These are phyloP conservation scores for Ormyrus labotus DNA, from an alignment of 2,888 invertebrate genomes.

Conservation along the genomic window DNA sequence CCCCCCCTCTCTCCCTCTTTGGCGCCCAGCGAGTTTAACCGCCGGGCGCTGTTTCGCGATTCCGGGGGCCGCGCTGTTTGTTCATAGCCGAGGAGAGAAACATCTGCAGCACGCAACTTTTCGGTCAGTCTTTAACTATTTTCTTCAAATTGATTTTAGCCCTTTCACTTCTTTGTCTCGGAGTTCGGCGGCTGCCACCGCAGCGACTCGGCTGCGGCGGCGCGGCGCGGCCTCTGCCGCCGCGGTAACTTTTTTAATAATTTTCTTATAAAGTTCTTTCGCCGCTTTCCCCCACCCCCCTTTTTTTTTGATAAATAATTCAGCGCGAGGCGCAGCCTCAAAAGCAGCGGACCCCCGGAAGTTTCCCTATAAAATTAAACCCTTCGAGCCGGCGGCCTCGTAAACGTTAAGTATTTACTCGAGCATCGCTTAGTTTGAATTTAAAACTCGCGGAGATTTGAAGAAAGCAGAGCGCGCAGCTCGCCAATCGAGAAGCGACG, in stretches of 20 bases:
- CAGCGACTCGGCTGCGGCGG: background rate
- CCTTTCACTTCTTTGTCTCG: slow-evolving; percentile 28
- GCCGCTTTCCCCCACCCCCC: background rate
- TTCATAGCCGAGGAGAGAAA: slow-evolving; percentile 11
- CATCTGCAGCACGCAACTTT: slow-evolving; percentile 49
- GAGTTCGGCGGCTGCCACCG: slow-evolving; percentile 11
- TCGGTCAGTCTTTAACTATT: slow-evolving; percentile 51
- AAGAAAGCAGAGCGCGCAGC: background rate
- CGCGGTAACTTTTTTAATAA: slow-evolving; percentile 54
- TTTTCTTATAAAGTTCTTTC: slow-evolving; percentile 51
- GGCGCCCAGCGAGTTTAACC: slow-evolving; percentile 10
- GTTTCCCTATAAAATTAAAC: slow-evolving; percentile 54
- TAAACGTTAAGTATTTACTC: slow-evolving; percentile 54
- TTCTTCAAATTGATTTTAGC: slow-evolving; percentile 46
- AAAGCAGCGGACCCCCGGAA: slow-evolving; percentile 37
- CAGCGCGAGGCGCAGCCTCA: slow-evolving; percentile 33
- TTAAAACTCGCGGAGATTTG: slow-evolving; percentile 44
- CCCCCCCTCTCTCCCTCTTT: slow-evolving; percentile 38
- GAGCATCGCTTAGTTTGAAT: slow-evolving; percentile 42
- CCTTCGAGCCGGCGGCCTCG: slow-evolving; percentile 30
- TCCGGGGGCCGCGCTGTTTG: background rate
- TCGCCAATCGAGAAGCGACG: slow-evolving; percentile 15
- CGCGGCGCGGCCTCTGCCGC: background rate
- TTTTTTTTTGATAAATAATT: slow-evolving; percentile 51
- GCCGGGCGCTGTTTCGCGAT: background rate